Conservation (phyloP, 1,140 invertebrate species). For the Chelonus insularis region DNA sequence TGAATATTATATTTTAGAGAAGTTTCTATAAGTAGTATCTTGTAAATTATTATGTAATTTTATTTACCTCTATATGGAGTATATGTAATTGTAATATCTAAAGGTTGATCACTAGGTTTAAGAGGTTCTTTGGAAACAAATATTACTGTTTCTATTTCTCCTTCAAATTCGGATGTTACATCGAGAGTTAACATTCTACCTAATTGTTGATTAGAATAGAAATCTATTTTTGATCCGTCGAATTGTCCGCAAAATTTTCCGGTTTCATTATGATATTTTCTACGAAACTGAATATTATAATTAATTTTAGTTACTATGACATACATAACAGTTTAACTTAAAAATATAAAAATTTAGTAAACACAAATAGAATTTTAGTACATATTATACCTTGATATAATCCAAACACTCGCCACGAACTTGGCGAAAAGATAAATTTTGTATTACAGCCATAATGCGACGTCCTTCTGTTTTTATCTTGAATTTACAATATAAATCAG, state of each 20-base stretch:
- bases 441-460: conserved; percentile 47
- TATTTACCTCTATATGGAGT: conserved; percentile 45
- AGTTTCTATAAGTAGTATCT: neutral
- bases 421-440: conserved; percentile 43
- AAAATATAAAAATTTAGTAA: neutral
- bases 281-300: conserved; percentile 39
- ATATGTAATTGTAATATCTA: conserved; percentile 45
- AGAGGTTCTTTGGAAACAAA: conserved; percentile 43
- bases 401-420: conserved; percentile 42
- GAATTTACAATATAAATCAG: conserved; percentile 40
- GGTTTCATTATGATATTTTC: conserved; percentile 35
- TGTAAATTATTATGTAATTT: neutral
- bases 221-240: no score
- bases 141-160: conserved; percentile 47
- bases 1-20: conserved; percentile 3
- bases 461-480: conserved; percentile 34
- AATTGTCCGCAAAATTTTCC: conserved; percentile 41
- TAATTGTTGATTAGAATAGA: no score
- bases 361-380: neutral
- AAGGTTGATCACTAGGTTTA: conserved; percentile 23
- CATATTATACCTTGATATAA: conserved; percentile 47
- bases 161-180: no score
- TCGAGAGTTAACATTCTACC: no score
- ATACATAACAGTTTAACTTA: neutral
- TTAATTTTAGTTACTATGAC: conserved; percentile 5